phyloP scores from a whole-genome alignment of 37 sponge, comb jelly and placozoan genomes.

The Cliona cf. orientalis region DNA sequence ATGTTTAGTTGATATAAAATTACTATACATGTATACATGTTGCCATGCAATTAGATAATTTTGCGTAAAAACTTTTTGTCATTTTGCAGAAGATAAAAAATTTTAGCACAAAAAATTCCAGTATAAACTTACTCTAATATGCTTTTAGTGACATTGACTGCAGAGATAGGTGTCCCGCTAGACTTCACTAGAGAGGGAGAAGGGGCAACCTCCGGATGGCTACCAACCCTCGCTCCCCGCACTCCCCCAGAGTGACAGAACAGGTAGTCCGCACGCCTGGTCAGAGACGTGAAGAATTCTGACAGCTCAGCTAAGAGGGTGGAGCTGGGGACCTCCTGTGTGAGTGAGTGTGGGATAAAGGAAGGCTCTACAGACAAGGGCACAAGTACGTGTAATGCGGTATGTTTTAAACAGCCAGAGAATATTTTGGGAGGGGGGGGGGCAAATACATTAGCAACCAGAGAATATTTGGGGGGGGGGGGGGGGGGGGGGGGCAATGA shows the following conservation, averaged over 20 bases:
- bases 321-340: slow-evolving; percentile 8
- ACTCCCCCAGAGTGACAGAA: slow-evolving; percentile 25
- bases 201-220: neutral
- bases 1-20: too few species aligned
- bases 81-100: too few species aligned
- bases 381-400: neutral
- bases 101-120: neutral
- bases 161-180: slow-evolving; percentile 27
- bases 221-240: slow-evolving; percentile 21
- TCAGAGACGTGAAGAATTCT: slow-evolving; percentile 28
- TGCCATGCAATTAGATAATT: too few species aligned
- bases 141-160: slow-evolving; percentile 57
- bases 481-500: too few species aligned
- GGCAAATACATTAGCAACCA: too few species aligned
- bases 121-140: slow-evolving; percentile 50
- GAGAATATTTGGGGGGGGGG: too few species aligned
- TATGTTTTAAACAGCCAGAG: neutral
- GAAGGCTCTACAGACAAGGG: neutral
- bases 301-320: slow-evolving; percentile 23
- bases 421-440: too few species aligned
- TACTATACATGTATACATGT: too few species aligned
- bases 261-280: slow-evolving; percentile 66
- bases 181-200: neutral
- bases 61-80: too few species aligned
- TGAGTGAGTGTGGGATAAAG: slow-evolving; percentile 3